phyloP scores from a whole-genome alignment of 2,797 vertebrate species.

The Leucoraja ocellata region DNA sequence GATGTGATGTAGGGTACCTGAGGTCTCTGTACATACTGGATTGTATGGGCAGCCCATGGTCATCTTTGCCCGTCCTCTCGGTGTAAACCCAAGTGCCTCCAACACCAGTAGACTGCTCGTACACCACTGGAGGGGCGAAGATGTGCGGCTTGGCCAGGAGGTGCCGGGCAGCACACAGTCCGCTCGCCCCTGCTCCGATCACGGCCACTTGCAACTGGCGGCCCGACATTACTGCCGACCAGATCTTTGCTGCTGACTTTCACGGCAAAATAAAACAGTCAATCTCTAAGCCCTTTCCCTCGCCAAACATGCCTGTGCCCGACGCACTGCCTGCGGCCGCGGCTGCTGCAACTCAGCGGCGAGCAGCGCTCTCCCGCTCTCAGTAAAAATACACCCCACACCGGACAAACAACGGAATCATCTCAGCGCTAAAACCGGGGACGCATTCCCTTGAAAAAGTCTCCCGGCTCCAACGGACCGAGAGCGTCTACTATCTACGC shows the following conservation, averaged over 20 bases:
- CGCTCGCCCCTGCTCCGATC: constrained; percentile 63
- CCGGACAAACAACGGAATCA: not conserved
- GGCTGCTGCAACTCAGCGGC: not conserved
- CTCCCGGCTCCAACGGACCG: not conserved
- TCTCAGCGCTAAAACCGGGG: not conserved
- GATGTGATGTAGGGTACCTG: constrained; percentile 49
- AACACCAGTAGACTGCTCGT: constrained; percentile 53
- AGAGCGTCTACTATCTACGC: not conserved
- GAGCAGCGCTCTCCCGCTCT: no score
- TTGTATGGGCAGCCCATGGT: constrained; percentile 46
- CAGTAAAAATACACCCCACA: not conserved
- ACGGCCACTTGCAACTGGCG: constrained; percentile 57
- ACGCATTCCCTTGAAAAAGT: not conserved
- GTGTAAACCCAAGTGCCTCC: constrained; percentile 73
- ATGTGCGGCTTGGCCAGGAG: constrained; percentile 50
- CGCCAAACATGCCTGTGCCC: not conserved
- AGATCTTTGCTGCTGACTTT: not conserved
- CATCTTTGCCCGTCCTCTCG: constrained; percentile 46
- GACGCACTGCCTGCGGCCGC: not conserved
- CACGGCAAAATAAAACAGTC: not conserved
- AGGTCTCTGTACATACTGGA: constrained; percentile 74
- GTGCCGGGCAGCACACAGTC: constrained; percentile 65
- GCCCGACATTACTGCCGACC: not conserved
- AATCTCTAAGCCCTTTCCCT: not conserved
- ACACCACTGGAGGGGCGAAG: constrained; percentile 61